Base-by-base conservation (phyloP, 1,140 invertebrate species). In the Stegodyphus dumicola region DNA sequence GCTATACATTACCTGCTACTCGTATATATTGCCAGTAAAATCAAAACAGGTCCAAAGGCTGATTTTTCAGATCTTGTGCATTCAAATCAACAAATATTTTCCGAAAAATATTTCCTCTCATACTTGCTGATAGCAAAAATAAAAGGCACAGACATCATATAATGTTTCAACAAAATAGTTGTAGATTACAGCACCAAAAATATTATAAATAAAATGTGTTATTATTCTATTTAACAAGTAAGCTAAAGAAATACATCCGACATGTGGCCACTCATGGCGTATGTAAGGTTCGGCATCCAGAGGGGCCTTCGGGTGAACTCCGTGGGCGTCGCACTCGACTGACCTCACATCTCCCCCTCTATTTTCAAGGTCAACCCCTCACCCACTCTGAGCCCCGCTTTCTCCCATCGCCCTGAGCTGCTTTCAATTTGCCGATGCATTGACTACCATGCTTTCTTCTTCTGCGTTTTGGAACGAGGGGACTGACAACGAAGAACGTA, bases 321-420 rank as follows among this genome's bases (percentile, higher is more conserved):
- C 18, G 67, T 73, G 69, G 79, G 70, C 70, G 70, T 73, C 79
- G 54, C 33, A 74, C 79, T 74, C 70, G 51, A 10, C 56, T 75
- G 70, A 73, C 70, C 79, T 74, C 79, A 53, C 4, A 49, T 13
- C 11, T 54, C 54, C 52, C 7, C 79, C 13, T 66, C 78, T 48
- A 33, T 33, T 71, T 70, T 74, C 79, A 83, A 83, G 79, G 79
- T 83, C 79, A 83, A 52, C 60, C 79, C 79, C 70, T 65, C 70
- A 51, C 56, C 71, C 33, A 64, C 70, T 53, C 60, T 18, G 17
- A 17, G 67, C 48, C 65, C 52, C 53, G 13, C 77, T 60, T 60
- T 51, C 53, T 70, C 77, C 65, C 65, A 33, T 70, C 7, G 48
- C 77, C 77, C 52, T 48, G 52, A 48, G 52, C 53, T 49, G 53